A percentile compares a stretch with the other conserved stretches of the same genome.
Evolutionary conservation across 2,113 vertebrate species (phyloP).

Genomic region (Equus przewalskii): DNA sequence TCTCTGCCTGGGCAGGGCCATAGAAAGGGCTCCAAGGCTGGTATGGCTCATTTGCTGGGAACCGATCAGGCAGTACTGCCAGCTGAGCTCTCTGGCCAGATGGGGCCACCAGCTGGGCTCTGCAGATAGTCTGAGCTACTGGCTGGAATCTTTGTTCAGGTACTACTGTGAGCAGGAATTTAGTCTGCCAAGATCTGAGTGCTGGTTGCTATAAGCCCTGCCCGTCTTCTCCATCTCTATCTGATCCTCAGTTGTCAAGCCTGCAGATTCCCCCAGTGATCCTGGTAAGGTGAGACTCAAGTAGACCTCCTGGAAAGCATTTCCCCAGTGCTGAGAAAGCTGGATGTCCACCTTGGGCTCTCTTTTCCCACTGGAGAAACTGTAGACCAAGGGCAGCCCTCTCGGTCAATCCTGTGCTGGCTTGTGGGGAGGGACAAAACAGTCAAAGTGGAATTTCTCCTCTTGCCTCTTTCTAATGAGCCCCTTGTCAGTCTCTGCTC

Average conservation of each 20-base stretch:
- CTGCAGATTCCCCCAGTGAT: background rate
- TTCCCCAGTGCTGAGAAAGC: background rate
- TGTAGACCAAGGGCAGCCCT: too few species aligned
- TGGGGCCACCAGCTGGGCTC: background rate
- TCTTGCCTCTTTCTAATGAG: background rate
- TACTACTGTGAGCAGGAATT: background rate
- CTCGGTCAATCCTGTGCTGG: background rate
- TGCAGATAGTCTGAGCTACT: background rate
- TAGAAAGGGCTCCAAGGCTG: background rate
- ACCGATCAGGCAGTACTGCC: background rate
- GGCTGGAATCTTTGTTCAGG: background rate
- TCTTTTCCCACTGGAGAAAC: background rate
- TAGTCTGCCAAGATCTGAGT: background rate
- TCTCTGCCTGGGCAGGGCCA: background rate
- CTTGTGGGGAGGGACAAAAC: background rate
- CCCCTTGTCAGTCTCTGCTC: background rate
- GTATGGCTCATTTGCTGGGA: background rate
- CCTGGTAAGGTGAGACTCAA: background rate
- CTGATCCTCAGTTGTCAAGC: background rate
- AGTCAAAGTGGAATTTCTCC: background rate
- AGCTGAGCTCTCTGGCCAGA: background rate
- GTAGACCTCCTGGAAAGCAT: background rate
- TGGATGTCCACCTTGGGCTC: background rate
- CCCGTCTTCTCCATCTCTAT: background rate
- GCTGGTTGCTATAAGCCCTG: background rate